Evolutionary conservation across 2,797 vertebrate species (phyloP), one percentile per base, ranked within the genome.

Genomic region (Spatula clypeata): DNA sequence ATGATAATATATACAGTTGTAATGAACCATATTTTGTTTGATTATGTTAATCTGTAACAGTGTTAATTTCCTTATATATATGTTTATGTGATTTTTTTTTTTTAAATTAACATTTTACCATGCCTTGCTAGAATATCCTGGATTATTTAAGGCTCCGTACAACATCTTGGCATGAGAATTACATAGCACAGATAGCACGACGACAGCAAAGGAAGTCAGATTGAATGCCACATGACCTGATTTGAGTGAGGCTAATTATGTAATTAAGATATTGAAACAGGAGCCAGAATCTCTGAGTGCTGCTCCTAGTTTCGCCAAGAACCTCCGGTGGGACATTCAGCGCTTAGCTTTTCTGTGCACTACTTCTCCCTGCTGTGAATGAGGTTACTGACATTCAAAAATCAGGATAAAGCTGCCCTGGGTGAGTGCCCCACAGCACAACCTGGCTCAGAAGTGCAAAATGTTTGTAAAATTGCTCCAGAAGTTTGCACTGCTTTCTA

Each of bases 21-120:
- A 95, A 94, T 95, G 96, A 97, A 96, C 92, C 96, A 95, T 96
- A 97, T 97, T 97, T 97, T 97, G 96, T 97, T 97, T 97, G 97
- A 96, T 97, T 97, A 97, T 95, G 94, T 96, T 97, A 97, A 97
- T 97, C 94, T 96, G 90, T 97, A 97, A 95, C 96, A 95, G 96
- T 97, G 96, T 97, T 97, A 97, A 97, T 97, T 97, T 97, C 95
- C 94, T 96, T 96, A 97, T 97, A 96, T 97, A 94, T 92, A 88
- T 97, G 96, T 97, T 97, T 97, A 97, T 97, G 87, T 97, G 94
- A 86, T 70, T 96, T 97, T 94, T 96, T 96, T 83, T 95, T 95
- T 95, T 92, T 34, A 92, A 97, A 97, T 97, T 94, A 95, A 88
- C 91, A 89, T 94, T 97, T 93, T 82, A 92, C 83, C 86, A 84